Evolutionary conservation across 2,888 invertebrate species (phyloP).

Genomic region (Plebejus anna): DNA sequence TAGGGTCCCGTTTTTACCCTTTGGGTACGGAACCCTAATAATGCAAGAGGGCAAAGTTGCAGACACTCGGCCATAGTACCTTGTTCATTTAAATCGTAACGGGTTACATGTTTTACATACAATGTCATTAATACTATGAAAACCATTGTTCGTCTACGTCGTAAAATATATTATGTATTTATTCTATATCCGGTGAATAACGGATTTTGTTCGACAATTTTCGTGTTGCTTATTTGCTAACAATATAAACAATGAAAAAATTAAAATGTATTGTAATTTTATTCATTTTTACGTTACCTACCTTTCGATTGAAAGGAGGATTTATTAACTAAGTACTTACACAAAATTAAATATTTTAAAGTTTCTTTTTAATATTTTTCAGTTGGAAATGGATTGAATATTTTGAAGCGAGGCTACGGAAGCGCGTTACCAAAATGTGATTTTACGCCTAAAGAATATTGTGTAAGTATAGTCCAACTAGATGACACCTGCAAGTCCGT

Average conservation of each 20-base stretch:
- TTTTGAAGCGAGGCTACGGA: slow-evolving; percentile 37
- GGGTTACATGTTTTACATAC: neutral
- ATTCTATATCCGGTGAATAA: neutral
- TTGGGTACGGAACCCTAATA: neutral
- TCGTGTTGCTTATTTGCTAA: no score
- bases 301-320: no score
- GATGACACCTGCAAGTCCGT: no score
- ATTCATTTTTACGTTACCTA: no score
- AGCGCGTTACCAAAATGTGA: slow-evolving; percentile 46
- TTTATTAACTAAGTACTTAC: no score
- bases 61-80: neutral
- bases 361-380: neutral
- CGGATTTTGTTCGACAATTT: neutral
- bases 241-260: no score
- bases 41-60: slow-evolving; percentile 2
- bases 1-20: no score
- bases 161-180: neutral
- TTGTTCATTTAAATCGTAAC: neutral
- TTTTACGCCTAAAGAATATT: slow-evolving; percentile 55
- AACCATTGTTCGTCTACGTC: neutral
- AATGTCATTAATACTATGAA: neutral
- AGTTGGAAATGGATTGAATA: slow-evolving; percentile 33
- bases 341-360: no score
- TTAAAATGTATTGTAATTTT: no score
- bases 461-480: slow-evolving; percentile 47